These are phyloP conservation scores for Haliclona indistincta DNA, from an alignment of 37 sponge, comb jelly and placozoan genomes.

Conservation along the genomic window DNA sequence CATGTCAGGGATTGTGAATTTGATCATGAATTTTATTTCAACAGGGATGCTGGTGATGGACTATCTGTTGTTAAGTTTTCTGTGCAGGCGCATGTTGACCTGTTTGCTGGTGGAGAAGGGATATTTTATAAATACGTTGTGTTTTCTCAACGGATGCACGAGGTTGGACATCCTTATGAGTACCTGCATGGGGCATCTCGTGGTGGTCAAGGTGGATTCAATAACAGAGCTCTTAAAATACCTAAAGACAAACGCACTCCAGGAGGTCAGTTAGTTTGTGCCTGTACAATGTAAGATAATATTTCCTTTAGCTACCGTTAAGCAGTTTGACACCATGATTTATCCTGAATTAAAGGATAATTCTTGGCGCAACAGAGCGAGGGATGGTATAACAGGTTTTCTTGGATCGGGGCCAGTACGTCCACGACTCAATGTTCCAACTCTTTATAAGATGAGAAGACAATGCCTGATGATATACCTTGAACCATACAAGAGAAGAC, in stretches of 20 bases:
- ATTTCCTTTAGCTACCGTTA: background rate
- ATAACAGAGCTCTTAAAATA: background rate
- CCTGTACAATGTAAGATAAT: background rate
- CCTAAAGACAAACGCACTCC: background rate
- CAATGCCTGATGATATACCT: background rate
- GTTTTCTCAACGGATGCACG: conserved; percentile 3
- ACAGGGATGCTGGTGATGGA: conserved; percentile 31
- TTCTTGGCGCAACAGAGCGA: background rate
- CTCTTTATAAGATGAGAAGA: background rate
- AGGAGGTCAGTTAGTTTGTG: background rate
- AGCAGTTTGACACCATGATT: conserved; percentile 51
- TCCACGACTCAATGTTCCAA: background rate
- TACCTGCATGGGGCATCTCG: conserved; percentile 4
- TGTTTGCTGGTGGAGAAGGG: conserved; percentile 1
- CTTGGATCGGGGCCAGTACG: background rate
- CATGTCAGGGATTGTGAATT: too few species aligned
- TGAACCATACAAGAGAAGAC: background rate
- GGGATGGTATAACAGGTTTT: background rate
- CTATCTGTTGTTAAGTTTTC: conserved; percentile 9
- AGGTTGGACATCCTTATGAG: background rate
- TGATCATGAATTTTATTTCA: too few species aligned
- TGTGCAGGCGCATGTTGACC: background rate
- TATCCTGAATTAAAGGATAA: conserved; percentile 11
- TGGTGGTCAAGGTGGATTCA: background rate
- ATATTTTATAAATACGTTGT: conserved; percentile 51